phyloP scores from a whole-genome alignment of 2,888 invertebrate genomes.

The Oxytorus armatus region DNA sequence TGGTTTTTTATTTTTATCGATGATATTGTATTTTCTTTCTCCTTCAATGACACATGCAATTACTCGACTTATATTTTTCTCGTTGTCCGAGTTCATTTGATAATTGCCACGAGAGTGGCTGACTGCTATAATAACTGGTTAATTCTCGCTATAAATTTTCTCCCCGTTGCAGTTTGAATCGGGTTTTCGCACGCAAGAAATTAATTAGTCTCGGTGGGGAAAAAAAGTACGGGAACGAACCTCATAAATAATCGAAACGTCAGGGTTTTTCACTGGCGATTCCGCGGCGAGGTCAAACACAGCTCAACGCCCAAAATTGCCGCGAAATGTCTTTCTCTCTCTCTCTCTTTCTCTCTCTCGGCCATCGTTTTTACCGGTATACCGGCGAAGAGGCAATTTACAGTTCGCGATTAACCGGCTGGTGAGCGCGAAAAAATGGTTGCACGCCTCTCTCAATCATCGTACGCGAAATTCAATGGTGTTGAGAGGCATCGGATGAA shows the following conservation, averaged over 20 bases:
- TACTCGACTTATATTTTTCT: conserved; percentile 1
- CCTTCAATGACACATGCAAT: neutral
- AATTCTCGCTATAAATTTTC: conserved; percentile 40
- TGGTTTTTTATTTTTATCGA: neutral
- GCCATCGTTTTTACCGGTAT: conserved; percentile 32
- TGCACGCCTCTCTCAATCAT: conserved; percentile 46
- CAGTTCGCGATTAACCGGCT: conserved; percentile 41
- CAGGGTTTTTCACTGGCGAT: conserved; percentile 41
- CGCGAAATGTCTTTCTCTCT: conserved; percentile 22
- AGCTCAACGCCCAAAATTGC: conserved; percentile 42
- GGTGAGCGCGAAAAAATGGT: conserved; percentile 32
- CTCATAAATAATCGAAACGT: conserved; percentile 67
- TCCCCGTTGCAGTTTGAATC: conserved; percentile 23
- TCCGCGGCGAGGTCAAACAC: conserved; percentile 16
- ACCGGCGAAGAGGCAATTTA: conserved; percentile 44
- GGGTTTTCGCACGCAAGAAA: conserved; percentile 58
- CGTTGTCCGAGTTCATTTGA: conserved; percentile 24
- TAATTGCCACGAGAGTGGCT: conserved; percentile 32
- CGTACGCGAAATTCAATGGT: conserved; percentile 40
- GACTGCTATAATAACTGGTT: conserved; percentile 14
- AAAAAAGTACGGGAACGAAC: conserved; percentile 25
- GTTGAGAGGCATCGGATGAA: conserved; percentile 44
- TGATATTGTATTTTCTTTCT: neutral
- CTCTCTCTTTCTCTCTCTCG: neutral
- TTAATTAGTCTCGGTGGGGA: conserved; percentile 62